These are phyloP conservation scores for Meganola albula DNA, from an alignment of 2,888 invertebrate genomes.

Conservation along the genomic window DNA sequence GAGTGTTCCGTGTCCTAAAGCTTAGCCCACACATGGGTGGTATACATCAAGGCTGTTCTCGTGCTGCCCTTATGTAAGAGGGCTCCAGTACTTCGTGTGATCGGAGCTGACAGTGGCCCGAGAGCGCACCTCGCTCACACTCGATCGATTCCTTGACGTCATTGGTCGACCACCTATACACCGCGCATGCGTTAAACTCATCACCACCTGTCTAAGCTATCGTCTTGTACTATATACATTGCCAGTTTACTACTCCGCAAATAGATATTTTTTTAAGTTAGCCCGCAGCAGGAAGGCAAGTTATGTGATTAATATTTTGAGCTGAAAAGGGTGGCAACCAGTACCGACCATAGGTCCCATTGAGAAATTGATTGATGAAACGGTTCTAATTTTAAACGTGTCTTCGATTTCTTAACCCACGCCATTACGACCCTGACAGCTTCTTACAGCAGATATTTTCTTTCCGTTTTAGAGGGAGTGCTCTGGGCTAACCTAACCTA, in stretches of 20 bases:
- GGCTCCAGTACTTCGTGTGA: slow-evolving; percentile 41
- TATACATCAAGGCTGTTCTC: slow-evolving; percentile 43
- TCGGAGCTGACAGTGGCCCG: slow-evolving; percentile 39
- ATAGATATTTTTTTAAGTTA: not conserved
- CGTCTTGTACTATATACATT: slow-evolving; percentile 26
- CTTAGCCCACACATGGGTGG: slow-evolving; percentile 94
- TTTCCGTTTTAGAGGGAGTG: too few species aligned
- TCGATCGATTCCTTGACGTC: slow-evolving; percentile 70
- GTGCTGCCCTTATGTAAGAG: slow-evolving; percentile 58
- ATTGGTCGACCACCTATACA: slow-evolving; percentile 39
- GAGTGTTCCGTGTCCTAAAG: slow-evolving; percentile 97
- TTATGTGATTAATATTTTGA: slow-evolving; percentile 3
- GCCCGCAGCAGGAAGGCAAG: too few species aligned
- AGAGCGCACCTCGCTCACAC: slow-evolving; percentile 29
- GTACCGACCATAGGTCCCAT: slow-evolving; percentile 44
- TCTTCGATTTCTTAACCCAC: too few species aligned
- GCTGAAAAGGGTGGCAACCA: slow-evolving; percentile 23
- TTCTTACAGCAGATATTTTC: too few species aligned
- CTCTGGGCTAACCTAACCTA: too few species aligned
- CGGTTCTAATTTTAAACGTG: slow-evolving; percentile 17
- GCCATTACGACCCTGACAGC: too few species aligned
- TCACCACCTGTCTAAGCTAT: slow-evolving; percentile 20
- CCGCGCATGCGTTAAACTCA: slow-evolving; percentile 40
- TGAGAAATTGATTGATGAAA: slow-evolving; percentile 64
- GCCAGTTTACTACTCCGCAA: slow-evolving; percentile 8